Conservation (phyloP, 1,140 invertebrate species). For the Ostrea denselamellosa region DNA sequence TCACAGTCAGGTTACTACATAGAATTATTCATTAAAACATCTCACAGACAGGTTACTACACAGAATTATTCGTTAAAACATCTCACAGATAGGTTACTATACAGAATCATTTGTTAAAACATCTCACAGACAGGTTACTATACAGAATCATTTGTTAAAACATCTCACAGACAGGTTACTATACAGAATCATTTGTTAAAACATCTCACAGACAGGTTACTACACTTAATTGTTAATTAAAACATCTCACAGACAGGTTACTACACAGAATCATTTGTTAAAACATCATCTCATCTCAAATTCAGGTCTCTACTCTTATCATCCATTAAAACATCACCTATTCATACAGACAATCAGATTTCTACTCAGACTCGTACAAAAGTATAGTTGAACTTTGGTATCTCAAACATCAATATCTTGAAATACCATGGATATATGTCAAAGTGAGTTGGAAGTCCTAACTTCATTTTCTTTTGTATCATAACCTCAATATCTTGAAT, state of each 20-base stretch:
- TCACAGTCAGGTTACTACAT: conserved; percentile 77
- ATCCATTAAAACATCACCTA: not conserved
- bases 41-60: not conserved
- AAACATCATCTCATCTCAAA: not conserved
- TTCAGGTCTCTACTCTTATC: conserved; percentile 76
- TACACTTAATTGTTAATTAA: not conserved
- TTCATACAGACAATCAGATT: not conserved
- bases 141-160: not conserved
- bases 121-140: conserved; percentile 76
- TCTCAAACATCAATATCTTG: no score
- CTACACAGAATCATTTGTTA: no score
- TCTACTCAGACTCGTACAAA: no score
- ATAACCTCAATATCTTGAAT: no score
- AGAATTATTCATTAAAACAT: not conserved
- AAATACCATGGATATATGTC: no score
- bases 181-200: not conserved
- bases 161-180: not conserved
- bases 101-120: not conserved
- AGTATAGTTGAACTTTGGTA: no score
- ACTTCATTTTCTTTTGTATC: no score
- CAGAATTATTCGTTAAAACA: no score
- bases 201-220: not conserved
- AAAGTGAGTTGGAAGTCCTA: no score
- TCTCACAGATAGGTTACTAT: no score
- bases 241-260: no score